phyloP scores from a whole-genome alignment of 2,113 vertebrate genomes.

The Hypanus sabinus region DNA sequence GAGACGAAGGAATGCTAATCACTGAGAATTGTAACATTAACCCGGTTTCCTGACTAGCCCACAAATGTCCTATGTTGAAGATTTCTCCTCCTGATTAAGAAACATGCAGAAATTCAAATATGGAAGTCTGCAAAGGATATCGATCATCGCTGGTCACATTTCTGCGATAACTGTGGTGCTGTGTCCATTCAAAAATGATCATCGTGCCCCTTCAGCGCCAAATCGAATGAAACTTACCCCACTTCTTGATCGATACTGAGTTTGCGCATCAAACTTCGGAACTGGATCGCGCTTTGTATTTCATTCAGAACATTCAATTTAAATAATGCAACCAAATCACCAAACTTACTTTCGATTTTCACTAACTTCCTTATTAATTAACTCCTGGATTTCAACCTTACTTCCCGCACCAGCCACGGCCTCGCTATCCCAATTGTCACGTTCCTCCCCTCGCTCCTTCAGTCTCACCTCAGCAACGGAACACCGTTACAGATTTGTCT shows the following conservation, averaged over 20 bases:
- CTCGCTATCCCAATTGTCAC: no score
- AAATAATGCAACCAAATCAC: not conserved
- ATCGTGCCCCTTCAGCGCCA: not conserved
- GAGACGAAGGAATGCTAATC: not conserved
- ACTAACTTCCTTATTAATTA: no score
- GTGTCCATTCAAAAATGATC: not conserved
- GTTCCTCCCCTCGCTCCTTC: no score
- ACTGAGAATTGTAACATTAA: not conserved
- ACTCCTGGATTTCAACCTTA: no score
- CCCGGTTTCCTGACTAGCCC: not conserved
- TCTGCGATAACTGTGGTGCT: not conserved
- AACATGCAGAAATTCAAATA: not conserved
- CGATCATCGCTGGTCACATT: not conserved
- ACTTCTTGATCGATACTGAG: not conserved
- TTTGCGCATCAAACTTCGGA: not conserved
- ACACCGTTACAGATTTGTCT: no score
- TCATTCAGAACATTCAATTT: not conserved
- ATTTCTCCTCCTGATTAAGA: not conserved
- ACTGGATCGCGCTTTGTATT: not conserved
- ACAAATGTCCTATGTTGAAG: not conserved
- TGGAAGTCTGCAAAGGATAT: not conserved
- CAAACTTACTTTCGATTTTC: not conserved
- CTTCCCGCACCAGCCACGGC: no score
- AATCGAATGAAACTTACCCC: not conserved
- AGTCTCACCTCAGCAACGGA: no score